Conservation (phyloP, 2,113 vertebrate genomes). For the Dipodomys ordii region DNA sequence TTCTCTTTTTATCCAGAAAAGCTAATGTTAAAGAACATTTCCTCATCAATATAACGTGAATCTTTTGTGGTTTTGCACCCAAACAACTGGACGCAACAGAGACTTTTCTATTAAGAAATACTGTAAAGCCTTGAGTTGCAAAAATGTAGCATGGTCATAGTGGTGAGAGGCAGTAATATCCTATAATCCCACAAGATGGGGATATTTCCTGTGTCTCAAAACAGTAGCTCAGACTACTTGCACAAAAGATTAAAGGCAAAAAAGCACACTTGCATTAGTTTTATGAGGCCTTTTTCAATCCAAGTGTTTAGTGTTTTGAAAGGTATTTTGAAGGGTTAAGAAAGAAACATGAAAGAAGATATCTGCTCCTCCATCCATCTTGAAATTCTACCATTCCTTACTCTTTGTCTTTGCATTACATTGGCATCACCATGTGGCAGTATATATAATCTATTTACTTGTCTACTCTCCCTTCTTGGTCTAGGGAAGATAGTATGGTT, state of each 20-base stretch:
- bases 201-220: slow-evolving; percentile 45
- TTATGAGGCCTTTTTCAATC: not conserved
- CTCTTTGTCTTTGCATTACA: not conserved
- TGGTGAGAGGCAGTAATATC: not conserved
- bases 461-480: not conserved
- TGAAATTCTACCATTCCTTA: not conserved
- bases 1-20: slow-evolving; percentile 41
- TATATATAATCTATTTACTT: not conserved
- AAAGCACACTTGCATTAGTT: not conserved
- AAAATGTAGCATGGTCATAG: slow-evolving; percentile 1
- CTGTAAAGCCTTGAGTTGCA: not conserved
- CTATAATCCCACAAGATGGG: slow-evolving; percentile 30
- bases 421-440: not conserved
- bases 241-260: not conserved
- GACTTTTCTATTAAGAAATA: slow-evolving; percentile 9
- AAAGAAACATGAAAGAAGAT: not conserved
- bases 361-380: not conserved
- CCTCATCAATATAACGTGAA: not conserved
- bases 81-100: not conserved
- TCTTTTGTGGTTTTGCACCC: slow-evolving; percentile 1
- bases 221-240: not conserved
- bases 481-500: not conserved
- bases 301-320: not conserved
- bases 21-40: not conserved
- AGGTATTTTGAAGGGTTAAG: not conserved